Percentiles rank a stretch among this genome's conserved stretches.
These are phyloP conservation scores for Limanda limanda DNA, from an alignment of 2,113 vertebrate species.

Conservation along the genomic window DNA sequence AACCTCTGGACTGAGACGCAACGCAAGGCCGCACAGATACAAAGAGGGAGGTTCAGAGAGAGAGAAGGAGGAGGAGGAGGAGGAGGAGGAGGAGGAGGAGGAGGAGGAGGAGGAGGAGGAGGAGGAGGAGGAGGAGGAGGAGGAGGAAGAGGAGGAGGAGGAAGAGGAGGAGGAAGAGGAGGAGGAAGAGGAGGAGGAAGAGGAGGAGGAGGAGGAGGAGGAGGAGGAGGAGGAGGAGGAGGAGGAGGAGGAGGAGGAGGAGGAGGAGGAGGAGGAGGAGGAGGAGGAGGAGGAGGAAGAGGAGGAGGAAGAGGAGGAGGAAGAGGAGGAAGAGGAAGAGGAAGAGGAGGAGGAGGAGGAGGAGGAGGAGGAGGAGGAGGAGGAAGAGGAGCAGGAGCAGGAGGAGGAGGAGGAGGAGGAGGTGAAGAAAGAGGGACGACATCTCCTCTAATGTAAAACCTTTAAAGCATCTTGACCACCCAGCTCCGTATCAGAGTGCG, in stretches of 20 bases:
- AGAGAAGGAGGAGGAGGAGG: conserved; percentile 15
- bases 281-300: not conserved
- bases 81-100: not conserved
- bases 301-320: too few species aligned
- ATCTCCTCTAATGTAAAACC: not conserved
- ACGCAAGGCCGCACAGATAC: not conserved
- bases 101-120: not conserved
- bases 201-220: not conserved
- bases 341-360: not conserved
- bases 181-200: not conserved
- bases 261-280: conserved; percentile 17
- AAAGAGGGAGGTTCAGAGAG: conserved; percentile 11
- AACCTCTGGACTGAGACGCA: not conserved
- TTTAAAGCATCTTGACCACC: not conserved
- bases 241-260: not conserved
- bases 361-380: conserved; percentile 15
- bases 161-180: not conserved
- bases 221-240: conserved; percentile 10
- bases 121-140: not conserved
- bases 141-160: not conserved
- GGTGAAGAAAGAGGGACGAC: not conserved
- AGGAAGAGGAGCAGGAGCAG: conserved; percentile 21
- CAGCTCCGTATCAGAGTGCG: too few species aligned
- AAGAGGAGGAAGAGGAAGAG: conserved; percentile 7
- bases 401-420: not conserved